These are phyloP conservation scores for Cochlearius cochlearius DNA, from an alignment of 2,113 vertebrate genomes.

Conservation along the genomic window DNA sequence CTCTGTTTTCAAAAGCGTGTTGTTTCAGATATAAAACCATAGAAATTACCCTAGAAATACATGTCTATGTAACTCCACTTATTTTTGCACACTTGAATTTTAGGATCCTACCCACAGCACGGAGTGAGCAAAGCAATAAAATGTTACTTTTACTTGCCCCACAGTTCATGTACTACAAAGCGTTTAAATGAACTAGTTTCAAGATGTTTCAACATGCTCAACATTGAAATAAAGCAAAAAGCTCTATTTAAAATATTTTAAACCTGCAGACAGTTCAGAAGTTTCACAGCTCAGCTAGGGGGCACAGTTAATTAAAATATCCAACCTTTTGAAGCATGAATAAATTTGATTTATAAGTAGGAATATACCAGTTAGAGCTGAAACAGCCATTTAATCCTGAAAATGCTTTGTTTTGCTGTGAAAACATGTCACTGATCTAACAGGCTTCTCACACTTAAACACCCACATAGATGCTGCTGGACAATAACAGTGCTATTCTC, in stretches of 20 bases:
- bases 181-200: background rate
- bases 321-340: constrained; percentile 20
- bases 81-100: background rate
- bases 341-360: background rate
- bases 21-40: background rate
- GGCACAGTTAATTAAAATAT: constrained; percentile 29
- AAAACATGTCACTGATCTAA: background rate
- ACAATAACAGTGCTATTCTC: background rate
- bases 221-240: background rate
- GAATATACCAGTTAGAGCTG: background rate
- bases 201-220: background rate
- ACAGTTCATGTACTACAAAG: background rate
- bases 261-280: background rate
- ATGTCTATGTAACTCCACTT: background rate
- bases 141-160: background rate
- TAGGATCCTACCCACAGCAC: background rate
- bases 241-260: background rate
- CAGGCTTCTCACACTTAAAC: background rate
- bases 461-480: background rate
- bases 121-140: background rate
- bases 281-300: background rate
- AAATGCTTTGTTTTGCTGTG: background rate
- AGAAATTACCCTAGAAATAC: background rate
- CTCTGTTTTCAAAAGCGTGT: background rate
- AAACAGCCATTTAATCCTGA: background rate